Evolutionary conservation across 2,113 vertebrate species (phyloP).

Genomic region (Centrocercus urophasianus): DNA sequence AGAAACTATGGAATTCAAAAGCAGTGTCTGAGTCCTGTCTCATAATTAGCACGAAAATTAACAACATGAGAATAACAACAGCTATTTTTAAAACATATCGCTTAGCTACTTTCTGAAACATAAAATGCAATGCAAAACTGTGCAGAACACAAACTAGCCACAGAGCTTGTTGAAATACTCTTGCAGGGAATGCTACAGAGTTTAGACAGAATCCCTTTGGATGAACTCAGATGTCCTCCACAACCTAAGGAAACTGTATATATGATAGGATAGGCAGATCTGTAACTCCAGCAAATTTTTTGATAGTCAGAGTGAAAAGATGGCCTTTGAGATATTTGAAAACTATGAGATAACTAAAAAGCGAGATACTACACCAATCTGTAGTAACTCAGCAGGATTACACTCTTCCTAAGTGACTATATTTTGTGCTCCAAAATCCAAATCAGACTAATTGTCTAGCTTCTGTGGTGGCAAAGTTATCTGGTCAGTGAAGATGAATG

Average conservation of each 20-base stretch:
- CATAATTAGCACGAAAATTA: background rate
- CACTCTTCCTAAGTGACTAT: background rate
- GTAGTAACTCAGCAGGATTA: background rate
- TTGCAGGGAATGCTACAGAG: background rate
- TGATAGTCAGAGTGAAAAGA: background rate
- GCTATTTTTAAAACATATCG: background rate
- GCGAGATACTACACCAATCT: background rate
- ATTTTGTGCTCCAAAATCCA: conserved; percentile 22
- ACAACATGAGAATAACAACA: background rate
- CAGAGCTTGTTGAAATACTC: background rate
- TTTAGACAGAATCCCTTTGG: background rate
- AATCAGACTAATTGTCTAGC: background rate
- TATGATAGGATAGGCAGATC: background rate
- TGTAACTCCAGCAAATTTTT: background rate
- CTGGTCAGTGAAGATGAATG: conserved; percentile 8
- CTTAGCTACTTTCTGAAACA: background rate
- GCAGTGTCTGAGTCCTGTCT: background rate
- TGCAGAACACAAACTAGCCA: background rate
- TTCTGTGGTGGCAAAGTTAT: background rate
- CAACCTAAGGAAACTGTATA: background rate
- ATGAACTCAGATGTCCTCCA: background rate
- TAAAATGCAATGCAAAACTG: background rate
- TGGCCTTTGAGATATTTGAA: background rate
- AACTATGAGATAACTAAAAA: background rate
- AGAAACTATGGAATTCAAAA: background rate